Base-by-base conservation (phyloP, 2,113 vertebrate genomes). In the Chinchilla lanigera region DNA sequence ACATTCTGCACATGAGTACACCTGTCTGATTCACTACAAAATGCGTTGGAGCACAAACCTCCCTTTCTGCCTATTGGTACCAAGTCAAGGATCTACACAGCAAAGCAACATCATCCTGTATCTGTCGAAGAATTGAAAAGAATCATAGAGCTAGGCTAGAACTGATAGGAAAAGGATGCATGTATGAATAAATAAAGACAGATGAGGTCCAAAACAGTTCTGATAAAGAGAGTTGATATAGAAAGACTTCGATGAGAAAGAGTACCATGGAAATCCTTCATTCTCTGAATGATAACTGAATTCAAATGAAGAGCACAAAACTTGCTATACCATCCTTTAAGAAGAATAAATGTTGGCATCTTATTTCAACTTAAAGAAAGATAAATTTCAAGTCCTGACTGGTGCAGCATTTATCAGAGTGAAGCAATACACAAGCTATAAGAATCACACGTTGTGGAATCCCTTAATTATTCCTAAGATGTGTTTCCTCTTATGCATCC, bases 361-460 rank as follows among this genome's bases (percentile, higher is more conserved):
- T 92, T 77, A 83, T 73, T 65, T 92, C 33, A 65, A 52, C 11
- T 78, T 28, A 14, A 94, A 89, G 90, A 86, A 85, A 93, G 54
- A 58, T 93, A 52, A 90, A 82, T 80, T n/a, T 69, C 16, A 92
- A 87, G 67, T 47, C 35, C 20, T 77, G 78, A 63, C 52, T 84
- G 71, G 20, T 14, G 20, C 52, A 84, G 28, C 0, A 0, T 87
- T 38, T 80, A 9, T 58, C 56, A 73, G 50, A 38, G 13, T 93
- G 44, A 93, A 67, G 60, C 81, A 84, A 35, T 75, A 84, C 44
- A 19, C 65, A 69, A 69, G 16, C 65, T 69, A n/a, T n/a, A 14
- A 69, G 33, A 19, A 69, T 19, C 63, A 81, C 19, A 38, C 86
- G 93, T 94, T 63, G 73, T 9, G 80, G 50, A 86, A 71, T 86